phyloP scores from a whole-genome alignment of 2,888 invertebrate genomes.

The Aethes cnicana region DNA sequence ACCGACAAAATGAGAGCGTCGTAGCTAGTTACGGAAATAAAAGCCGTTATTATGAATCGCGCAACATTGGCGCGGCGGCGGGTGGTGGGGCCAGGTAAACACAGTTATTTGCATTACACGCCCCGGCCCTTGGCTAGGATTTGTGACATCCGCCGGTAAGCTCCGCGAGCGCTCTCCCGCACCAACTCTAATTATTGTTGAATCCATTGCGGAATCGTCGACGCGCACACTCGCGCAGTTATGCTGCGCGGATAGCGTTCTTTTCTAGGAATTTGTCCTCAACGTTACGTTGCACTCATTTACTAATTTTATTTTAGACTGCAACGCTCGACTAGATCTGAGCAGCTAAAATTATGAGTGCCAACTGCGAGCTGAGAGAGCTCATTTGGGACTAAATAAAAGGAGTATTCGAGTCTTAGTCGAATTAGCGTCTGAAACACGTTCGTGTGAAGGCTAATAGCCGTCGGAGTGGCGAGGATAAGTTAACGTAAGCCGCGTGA shows the following conservation, averaged over 20 bases:
- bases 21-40: constrained; percentile 76
- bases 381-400: constrained; percentile 30
- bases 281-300: too few relatives aligned
- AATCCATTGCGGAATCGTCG: constrained; percentile 53
- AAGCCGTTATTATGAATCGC: constrained; percentile 72
- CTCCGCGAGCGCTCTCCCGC: constrained; percentile 51
- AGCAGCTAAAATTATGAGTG: constrained; percentile 4
- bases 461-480: constrained; percentile 37
- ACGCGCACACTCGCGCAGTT: constrained; percentile 55
- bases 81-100: constrained; percentile 61
- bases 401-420: constrained; percentile 24
- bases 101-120: constrained; percentile 69
- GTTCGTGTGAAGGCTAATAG: constrained; percentile 41
- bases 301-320: background rate
- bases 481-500: constrained; percentile 46
- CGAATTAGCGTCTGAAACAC: constrained; percentile 41
- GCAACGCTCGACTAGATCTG: constrained; percentile 5
- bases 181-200: constrained; percentile 60
- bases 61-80: constrained; percentile 38
- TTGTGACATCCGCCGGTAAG: constrained; percentile 73
- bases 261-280: background rate
- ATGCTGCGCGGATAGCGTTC: constrained; percentile 33
- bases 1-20: constrained; percentile 73
- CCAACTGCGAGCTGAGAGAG: constrained; percentile 1
- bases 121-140: constrained; percentile 68